Evolutionary conservation across 1,140 invertebrate species (phyloP).

Genomic region (Diachasmimorpha longicaudata): DNA sequence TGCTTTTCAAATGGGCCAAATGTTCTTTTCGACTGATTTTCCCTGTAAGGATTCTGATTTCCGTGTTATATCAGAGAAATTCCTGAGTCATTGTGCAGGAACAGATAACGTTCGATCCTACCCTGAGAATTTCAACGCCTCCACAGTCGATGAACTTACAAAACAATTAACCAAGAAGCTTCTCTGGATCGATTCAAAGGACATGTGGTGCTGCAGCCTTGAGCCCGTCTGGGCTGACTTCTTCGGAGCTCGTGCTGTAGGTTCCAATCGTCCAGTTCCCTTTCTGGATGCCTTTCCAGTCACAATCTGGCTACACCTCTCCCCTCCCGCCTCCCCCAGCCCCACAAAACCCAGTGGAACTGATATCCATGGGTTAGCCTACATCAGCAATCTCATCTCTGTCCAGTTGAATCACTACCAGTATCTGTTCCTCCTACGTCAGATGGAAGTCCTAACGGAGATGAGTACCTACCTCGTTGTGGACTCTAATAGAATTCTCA

Average conservation of each 20-base stretch:
- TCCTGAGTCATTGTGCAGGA: conserved; percentile 75
- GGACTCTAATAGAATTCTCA: conserved; percentile 77
- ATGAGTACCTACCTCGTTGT: conserved; percentile 79
- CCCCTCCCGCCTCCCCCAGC: conserved; percentile 28
- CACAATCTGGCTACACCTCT: conserved; percentile 77
- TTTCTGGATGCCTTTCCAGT: conserved; percentile 91
- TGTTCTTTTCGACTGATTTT: conserved; percentile 78
- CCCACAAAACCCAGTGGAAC: conserved; percentile 48
- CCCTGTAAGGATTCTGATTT: conserved; percentile 72
- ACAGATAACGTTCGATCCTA: conserved; percentile 62
- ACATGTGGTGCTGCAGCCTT: conserved; percentile 86
- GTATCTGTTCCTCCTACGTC: conserved; percentile 84
- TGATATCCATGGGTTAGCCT: conserved; percentile 73
- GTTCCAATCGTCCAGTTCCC: conserved; percentile 76
- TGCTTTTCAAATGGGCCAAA: conserved; percentile 72
- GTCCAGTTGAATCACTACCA: conserved; percentile 93
- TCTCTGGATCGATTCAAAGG: conserved; percentile 81
- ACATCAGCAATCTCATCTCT: conserved; percentile 80
- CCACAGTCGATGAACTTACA: conserved; percentile 59
- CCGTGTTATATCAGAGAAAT: conserved; percentile 76
- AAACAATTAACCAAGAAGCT: conserved; percentile 68
- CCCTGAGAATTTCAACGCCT: conserved; percentile 52
- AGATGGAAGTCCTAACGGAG: conserved; percentile 82
- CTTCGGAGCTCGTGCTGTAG: conserved; percentile 76
- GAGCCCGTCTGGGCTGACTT: conserved; percentile 95